phyloP scores from a whole-genome alignment of 2,113 vertebrate genomes.

The Azemiops feae region DNA sequence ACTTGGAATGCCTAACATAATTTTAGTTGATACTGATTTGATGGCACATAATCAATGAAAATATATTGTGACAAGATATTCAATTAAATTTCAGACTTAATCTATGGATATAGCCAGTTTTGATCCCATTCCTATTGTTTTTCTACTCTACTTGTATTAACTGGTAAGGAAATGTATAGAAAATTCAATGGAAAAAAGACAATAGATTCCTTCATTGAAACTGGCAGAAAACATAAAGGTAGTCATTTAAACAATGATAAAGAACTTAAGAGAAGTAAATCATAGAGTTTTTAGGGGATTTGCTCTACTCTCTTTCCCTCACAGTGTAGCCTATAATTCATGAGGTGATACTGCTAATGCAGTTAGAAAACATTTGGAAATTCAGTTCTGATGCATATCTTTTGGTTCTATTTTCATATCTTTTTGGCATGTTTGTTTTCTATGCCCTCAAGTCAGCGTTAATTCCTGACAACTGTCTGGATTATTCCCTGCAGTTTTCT shows the following conservation, averaged over 20 bases:
- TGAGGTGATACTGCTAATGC: neutral
- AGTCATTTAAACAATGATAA: neutral
- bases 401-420: neutral
- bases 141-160: neutral
- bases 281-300: neutral
- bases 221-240: neutral
- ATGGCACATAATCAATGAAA: neutral
- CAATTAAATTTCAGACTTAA: neutral
- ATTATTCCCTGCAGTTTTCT: neutral
- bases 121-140: neutral
- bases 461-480: neutral
- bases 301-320: neutral
- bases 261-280: neutral
- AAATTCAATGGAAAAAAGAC: neutral
- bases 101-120: neutral
- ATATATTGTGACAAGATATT: neutral
- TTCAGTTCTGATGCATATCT: neutral
- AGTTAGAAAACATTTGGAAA: neutral
- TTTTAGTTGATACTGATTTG: neutral
- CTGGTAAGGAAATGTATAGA: neutral
- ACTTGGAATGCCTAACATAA: neutral
- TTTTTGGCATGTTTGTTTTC: neutral
- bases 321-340: neutral
- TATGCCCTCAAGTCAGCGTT: neutral
- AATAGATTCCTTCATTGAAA: neutral